A percentile compares a stretch with the other conserved stretches of the same genome.
phyloP scores from a whole-genome alignment of 2,888 invertebrate species.

The Hydropsyche betteni region DNA sequence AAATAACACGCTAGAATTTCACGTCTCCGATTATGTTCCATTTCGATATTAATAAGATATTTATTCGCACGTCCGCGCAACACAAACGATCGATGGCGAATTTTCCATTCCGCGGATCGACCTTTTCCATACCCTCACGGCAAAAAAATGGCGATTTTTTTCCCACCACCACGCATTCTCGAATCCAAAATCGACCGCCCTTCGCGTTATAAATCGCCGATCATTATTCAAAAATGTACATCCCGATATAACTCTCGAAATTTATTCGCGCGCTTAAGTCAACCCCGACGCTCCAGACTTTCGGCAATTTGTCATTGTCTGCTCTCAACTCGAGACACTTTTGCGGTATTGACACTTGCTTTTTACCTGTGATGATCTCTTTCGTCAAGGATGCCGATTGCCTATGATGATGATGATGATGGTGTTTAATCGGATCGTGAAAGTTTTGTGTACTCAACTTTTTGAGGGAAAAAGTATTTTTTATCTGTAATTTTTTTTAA shows the following conservation, averaged over 20 bases:
- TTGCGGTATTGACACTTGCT: conserved; percentile 34
- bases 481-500: no score
- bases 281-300: conserved; percentile 23
- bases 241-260: conserved; percentile 33
- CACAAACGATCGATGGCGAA: background rate
- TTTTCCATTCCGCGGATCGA: background rate
- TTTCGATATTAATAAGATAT: background rate
- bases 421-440: no score
- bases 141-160: conserved; percentile 17
- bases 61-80: background rate
- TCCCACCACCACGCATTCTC: background rate
- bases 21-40: background rate
- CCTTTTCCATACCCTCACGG: background rate
- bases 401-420: no score
- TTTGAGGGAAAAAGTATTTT: no score
- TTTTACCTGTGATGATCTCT: conserved; percentile 10
- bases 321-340: conserved; percentile 21
- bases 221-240: conserved; percentile 40
- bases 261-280: conserved; percentile 35
- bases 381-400: no score
- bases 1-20: background rate
- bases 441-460: no score
- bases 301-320: conserved; percentile 35
- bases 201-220: conserved; percentile 33
- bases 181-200: background rate